Evolutionary conservation across 2,888 invertebrate species (phyloP).

Genomic region (Lydus trimaculatus): DNA sequence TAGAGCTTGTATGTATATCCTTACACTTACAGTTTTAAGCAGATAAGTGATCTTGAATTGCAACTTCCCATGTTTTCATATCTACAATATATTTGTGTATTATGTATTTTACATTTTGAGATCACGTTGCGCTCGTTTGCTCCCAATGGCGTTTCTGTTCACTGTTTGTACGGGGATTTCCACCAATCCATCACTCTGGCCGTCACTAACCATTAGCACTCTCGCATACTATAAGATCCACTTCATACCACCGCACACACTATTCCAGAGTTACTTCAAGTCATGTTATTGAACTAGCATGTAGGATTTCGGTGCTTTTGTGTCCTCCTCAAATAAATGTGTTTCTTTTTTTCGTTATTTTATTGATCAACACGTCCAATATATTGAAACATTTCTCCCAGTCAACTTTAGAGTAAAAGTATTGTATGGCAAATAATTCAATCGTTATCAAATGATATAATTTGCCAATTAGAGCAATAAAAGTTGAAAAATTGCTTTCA

Average conservation of each 20-base stretch:
- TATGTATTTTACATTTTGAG: slow-evolving; percentile 39
- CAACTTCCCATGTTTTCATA: slow-evolving; percentile 54
- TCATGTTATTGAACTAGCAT: neutral
- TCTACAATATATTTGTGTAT: slow-evolving; percentile 42
- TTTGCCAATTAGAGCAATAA: neutral
- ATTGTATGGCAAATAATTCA: neutral
- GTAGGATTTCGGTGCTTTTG: neutral
- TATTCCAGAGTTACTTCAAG: neutral
- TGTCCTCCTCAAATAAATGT: neutral
- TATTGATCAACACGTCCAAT: slow-evolving; percentile 1
- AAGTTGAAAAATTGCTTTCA: neutral
- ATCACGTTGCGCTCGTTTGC: slow-evolving; percentile 47
- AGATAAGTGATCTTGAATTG: slow-evolving; percentile 31
- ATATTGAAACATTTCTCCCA: no score
- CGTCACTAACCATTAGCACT: slow-evolving; percentile 72
- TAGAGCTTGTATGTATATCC: no score
- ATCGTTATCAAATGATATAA: neutral
- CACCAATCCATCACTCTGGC: slow-evolving; percentile 65
- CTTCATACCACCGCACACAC: slow-evolving; percentile 43
- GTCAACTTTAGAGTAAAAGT: no score
- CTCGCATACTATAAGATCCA: slow-evolving; percentile 59
- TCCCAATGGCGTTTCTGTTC: slow-evolving; percentile 52
- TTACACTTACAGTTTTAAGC: neutral
- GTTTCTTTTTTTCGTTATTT: neutral
- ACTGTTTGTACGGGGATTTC: slow-evolving; percentile 56